Base-by-base conservation (phyloP, 1,140 invertebrate genomes). In the Brachystomella parvula region DNA sequence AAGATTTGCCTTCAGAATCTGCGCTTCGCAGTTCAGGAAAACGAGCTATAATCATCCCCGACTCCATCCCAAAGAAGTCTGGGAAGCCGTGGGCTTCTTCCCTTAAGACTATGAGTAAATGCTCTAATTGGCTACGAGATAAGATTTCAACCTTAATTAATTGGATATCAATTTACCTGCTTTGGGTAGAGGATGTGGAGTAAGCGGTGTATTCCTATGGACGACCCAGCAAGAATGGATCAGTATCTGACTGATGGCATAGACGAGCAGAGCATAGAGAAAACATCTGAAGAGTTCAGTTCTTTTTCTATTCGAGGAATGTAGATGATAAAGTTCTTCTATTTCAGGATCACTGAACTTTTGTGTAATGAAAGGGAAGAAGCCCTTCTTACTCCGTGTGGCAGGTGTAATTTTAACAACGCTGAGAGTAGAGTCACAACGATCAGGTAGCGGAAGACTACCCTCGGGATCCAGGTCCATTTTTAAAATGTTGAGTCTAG, bases 291-390 rank as follows among this genome's bases (percentile, higher is more conserved):
- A 73, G 15, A 73, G 58, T 47, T 73, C 69, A n/a, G 66, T 71
- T 39, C 69, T 31, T 29, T 71, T 71, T 58, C 65, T 64, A 64
- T 71, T 69, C 3, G 63, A 64, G 1, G 69, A 71, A 49, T 73
- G 69, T 2, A 73, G 67, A 30, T 73, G 69, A 49, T 73, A 73
- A 31, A 73, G 44, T 30, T 68, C 67, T 33, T 73, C 72, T 21
- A 73, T 73, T 35, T 73, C 72, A 17, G 72, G 72, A 65, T 73
- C 72, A 63, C 66, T 69, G 62, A 73, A 73, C 47, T 73, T 71
- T 47, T 65, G 68, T 39, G 62, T 67, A 44, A 67, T 59, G 17
- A 72, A 56, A 2, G 68, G 49, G 29, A 65, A 61, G 12, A 59
- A 59, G 2, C 66, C 65, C 63, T 65, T 67, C 35, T 67, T 68